Evolutionary conservation across 2,113 vertebrate species (phyloP), one percentile per base, ranked within the genome.

Genomic region (Mobula hypostoma): DNA sequence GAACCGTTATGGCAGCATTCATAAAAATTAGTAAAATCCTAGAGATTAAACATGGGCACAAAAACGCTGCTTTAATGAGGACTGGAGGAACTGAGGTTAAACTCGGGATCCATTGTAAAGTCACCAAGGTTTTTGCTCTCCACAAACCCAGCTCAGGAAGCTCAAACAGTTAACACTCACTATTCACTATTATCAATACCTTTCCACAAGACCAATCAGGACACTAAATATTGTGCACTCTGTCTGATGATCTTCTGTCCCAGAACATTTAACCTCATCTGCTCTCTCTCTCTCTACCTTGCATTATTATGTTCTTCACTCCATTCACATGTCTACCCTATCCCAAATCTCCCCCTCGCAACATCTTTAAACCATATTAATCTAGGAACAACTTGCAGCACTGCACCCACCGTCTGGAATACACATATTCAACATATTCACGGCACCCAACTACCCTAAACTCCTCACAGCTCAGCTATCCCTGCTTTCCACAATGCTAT

Each of bases 31-130:
- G 85, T 61, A 66, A 90, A n/a, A 90, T 32, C 61, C 58, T 29
- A 90, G 85, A 88, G 58, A 58, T 88, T 88, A 88, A 88, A 88
- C 58, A 88, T 15, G n/a, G 85, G 29, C 85, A 88, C 29, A 61
- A 66, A 61, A 90, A 66, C n/a, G 32, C 85, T 66, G 85, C 58
- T 90, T 66, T 12, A 15, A 90, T 19, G 1, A 68, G 12, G 72
- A 12, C 61, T 66, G 85, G 27, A 88, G 58, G 85, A 66, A 88
- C 58, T 88, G 58, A 88, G 29, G 5, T 66, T 32, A 61, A 32
- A 66, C 29, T 66, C 32, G 61, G 85, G 85, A 68, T 90, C 29
- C 29, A 36, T n/a, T 90, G 5, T 32, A 90, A 90, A 90, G 61
- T 15, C 85, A 87, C 11, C 58, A 2, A 17, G 29, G 5, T 27